Base-by-base conservation (phyloP, 2,888 invertebrate species). In the Drosophila greeni region DNA sequence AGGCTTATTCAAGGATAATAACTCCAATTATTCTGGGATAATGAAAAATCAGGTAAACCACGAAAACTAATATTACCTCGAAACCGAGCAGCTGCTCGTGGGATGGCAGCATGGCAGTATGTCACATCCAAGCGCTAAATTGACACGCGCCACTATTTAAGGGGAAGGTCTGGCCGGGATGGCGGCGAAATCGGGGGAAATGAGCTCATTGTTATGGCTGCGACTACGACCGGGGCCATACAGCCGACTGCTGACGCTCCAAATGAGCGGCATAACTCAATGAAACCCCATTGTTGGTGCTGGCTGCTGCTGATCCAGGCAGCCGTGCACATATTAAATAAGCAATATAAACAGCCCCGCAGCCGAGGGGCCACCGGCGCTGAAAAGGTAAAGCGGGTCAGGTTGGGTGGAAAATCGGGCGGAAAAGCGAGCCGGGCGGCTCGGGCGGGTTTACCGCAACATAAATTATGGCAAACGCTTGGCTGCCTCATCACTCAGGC, bases 191-290 rank as follows among this genome's bases (percentile, higher is more conserved):
- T 24, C 29, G 9, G 53, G 23, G 20, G 72, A 83, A 80, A 80
- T 84, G 79, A 84, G 83, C 72, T 70, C 78, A 80, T 80, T 80
- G 79, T 80, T 82, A 70, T 76, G 83, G 72, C 60, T 66, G 78
- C 64, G 65, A 68, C 59, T 64, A 51, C 49, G 49, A 51, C 56
- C 45, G 37, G 31, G 43, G 37, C 49, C 34, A 26, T 49, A 37
- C 45, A 45, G 51, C 51, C 57, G 45, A 39, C 65, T 64, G 65
- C 65, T 56, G 65, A 42, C 57, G 69, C 83, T 67, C 66, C 70
- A 80, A 84, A 82, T 82, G 83, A 84, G 79, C 78, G 81, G 78
- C 81, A 80, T 80, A 84, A 85, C 85, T 84, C 85, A 80, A 80
- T 80, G 77, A 83, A 84, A 70, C 65, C 67, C 56, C 36, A 53